Evolutionary conservation across 2,113 vertebrate species (phyloP).

Genomic region (Alligator mississippiensis): DNA sequence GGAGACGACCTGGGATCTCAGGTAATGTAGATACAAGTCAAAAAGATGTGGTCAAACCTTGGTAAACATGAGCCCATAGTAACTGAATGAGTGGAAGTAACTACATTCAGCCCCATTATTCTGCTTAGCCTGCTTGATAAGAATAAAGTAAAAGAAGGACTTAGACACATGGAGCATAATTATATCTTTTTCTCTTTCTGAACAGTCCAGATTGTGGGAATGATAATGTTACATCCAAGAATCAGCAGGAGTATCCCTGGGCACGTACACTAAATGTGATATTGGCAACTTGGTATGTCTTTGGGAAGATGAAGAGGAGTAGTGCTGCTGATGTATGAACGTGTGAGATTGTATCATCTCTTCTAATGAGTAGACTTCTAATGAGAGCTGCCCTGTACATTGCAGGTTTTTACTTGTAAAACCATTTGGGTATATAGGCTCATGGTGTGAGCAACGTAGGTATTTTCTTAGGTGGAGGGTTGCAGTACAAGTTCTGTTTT

Average conservation of each 20-base stretch:
- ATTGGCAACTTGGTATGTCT: neutral
- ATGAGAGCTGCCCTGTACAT: neutral
- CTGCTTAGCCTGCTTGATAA: too few species aligned
- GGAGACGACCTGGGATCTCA: too few species aligned
- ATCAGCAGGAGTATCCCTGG: neutral
- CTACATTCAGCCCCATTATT: too few species aligned
- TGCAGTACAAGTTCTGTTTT: neutral
- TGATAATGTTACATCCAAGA: neutral
- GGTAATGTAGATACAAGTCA: too few species aligned
- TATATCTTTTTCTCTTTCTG: too few species aligned
- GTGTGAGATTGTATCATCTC: neutral
- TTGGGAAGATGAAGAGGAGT: neutral
- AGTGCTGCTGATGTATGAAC: neutral
- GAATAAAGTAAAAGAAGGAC: too few species aligned
- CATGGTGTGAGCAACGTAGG: neutral
- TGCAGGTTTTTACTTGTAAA: neutral
- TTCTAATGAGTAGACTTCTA: neutral
- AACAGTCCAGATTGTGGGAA: too few species aligned
- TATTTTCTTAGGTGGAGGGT: neutral
- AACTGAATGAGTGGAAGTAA: too few species aligned
- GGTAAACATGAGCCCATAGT: too few species aligned
- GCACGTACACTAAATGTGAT: rapidly evolving
- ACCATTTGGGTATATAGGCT: neutral
- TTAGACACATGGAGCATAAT: too few species aligned
- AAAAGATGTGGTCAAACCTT: too few species aligned